phyloP scores from a whole-genome alignment of 2,888 invertebrate species.

The Apamea monoglypha region DNA sequence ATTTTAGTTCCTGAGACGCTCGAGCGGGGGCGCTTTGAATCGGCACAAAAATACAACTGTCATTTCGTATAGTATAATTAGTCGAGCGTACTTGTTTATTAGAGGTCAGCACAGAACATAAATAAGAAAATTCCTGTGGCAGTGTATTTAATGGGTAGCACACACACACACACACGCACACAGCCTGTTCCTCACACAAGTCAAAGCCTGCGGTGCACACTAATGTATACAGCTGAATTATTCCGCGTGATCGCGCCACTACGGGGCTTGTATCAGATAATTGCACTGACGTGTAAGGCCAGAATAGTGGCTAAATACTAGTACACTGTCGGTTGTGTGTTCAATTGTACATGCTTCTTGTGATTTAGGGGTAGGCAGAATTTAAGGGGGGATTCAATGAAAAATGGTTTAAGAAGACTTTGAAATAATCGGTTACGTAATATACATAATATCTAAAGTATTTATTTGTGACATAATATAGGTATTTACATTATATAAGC shows the following conservation, averaged over 20 bases:
- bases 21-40: too few relatives aligned
- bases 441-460: too few relatives aligned
- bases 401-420: background rate
- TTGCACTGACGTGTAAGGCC: slow-evolving; percentile 63
- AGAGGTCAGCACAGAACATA: too few relatives aligned
- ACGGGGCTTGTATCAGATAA: slow-evolving; percentile 62
- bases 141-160: too few relatives aligned
- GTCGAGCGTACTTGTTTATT: too few relatives aligned
- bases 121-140: too few relatives aligned
- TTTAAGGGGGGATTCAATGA: background rate
- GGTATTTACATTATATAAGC: too few relatives aligned
- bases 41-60: too few relatives aligned
- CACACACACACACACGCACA: too few relatives aligned
- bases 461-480: too few relatives aligned
- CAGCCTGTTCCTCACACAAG: slow-evolving; percentile 16
- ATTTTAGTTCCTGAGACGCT: too few relatives aligned
- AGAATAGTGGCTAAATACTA: slow-evolving; percentile 20
- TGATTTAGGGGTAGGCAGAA: slow-evolving; percentile 8
- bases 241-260: slow-evolving; percentile 45
- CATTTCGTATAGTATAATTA: too few relatives aligned
- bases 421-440: background rate
- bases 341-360: slow-evolving; percentile 9
- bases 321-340: slow-evolving; percentile 13
- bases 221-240: slow-evolving; percentile 52
- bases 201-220: slow-evolving; percentile 46